Evolutionary conservation across 2,113 vertebrate species (phyloP).

Genomic region (zebrafish (Danio rerio)): GRCz12tu NC_133180.1:63043001-63043500

Average conservation of each 20-base stretch:
- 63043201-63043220: slow-evolving; percentile 31
- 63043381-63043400: not conserved
- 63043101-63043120: not conserved
- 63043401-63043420: slow-evolving; percentile 18
- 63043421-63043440: slow-evolving; percentile 31
- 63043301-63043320: slow-evolving; percentile 49
- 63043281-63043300: slow-evolving; percentile 53
- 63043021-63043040: slow-evolving; percentile 91
- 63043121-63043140: not conserved
- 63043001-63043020: slow-evolving; percentile 92
- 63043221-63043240: slow-evolving; percentile 54
- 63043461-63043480: slow-evolving; percentile 25
- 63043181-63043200: slow-evolving; percentile 48
- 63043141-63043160: slow-evolving; percentile 1
- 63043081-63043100: slow-evolving; percentile 77
- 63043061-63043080: slow-evolving; percentile 93
- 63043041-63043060: slow-evolving; percentile 90
- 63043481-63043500: not conserved
- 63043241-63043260: slow-evolving; percentile 34
- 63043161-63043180: slow-evolving; percentile 23
- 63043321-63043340: slow-evolving; percentile 39
- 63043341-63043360: slow-evolving; percentile 28
- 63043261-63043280: slow-evolving; percentile 39
- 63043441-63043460: slow-evolving; percentile 9
- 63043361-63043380: slow-evolving; percentile 15